phyloP scores from a whole-genome alignment of 2,888 invertebrate genomes.

The Cheilosia soror region DNA sequence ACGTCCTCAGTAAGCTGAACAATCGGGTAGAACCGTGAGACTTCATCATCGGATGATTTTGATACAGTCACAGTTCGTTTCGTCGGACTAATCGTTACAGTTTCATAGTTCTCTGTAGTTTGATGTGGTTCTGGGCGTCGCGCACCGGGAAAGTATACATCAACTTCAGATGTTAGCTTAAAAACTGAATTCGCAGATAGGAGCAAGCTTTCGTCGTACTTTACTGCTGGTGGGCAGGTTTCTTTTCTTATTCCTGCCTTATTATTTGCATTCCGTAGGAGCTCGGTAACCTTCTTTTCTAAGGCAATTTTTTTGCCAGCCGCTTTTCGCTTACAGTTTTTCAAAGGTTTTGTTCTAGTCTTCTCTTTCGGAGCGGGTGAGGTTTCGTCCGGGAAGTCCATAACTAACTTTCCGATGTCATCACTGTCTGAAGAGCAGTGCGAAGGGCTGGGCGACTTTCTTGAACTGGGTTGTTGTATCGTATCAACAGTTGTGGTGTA shows the following conservation, averaged over 20 bases:
- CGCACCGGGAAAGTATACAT: background rate
- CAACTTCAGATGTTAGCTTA: conserved; percentile 26
- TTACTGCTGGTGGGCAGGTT: background rate
- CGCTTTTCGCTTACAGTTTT: background rate
- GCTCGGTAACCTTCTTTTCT: conserved; percentile 17
- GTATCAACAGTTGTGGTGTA: background rate
- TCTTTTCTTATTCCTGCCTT: background rate
- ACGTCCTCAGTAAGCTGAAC: conserved; percentile 20
- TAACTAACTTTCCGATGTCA: conserved; percentile 38
- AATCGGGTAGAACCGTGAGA: conserved; percentile 31
- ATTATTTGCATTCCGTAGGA: background rate
- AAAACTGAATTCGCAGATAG: background rate
- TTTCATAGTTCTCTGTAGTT: background rate
- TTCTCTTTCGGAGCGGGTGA: conserved; percentile 2
- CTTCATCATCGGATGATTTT: conserved; percentile 18
- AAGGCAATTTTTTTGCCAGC: background rate
- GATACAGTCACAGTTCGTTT: background rate
- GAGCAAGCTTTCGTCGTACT: background rate
- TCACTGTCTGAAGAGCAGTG: conserved; percentile 43
- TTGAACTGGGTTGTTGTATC: background rate
- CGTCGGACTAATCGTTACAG: conserved; percentile 1
- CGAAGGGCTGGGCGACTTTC: background rate
- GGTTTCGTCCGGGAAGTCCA: conserved; percentile 9
- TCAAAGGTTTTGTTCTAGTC: background rate
- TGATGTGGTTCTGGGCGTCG: background rate